Evolutionary conservation across 2,113 vertebrate genomes (phyloP).

Genomic region (Apodemus sylvaticus): DNA sequence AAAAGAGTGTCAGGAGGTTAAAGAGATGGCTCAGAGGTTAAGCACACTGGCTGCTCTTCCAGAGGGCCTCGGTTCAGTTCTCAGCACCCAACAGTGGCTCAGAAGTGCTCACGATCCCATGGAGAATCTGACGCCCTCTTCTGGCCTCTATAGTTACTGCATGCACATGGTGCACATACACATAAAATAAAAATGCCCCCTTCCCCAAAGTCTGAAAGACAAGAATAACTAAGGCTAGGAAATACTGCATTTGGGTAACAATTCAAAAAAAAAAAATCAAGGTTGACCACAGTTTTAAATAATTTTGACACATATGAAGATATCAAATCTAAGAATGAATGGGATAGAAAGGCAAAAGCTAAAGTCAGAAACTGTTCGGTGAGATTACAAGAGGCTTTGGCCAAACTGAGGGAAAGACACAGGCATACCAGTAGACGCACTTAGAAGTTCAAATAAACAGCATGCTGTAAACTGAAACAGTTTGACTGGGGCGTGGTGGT

Average conservation of each 20-base stretch:
- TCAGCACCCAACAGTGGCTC: neutral
- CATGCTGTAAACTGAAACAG: neutral
- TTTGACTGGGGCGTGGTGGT: neutral
- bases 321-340: neutral
- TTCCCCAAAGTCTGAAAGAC: neutral
- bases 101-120: neutral
- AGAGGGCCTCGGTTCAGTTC: neutral
- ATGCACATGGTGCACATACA: neutral
- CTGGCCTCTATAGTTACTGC: neutral
- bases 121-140: neutral
- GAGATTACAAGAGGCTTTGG: neutral
- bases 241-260: neutral
- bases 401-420: neutral
- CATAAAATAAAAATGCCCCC: neutral
- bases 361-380: neutral
- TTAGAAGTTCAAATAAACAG: neutral
- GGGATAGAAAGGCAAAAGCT: neutral
- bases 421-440: neutral
- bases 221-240: neutral
- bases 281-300: neutral
- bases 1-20: neutral
- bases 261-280: neutral
- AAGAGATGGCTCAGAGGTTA: neutral
- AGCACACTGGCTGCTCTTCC: neutral
- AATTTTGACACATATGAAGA: neutral